Evolutionary conservation across 37 sponge, comb jelly and placozoan genomes (phyloP), one percentile per base, ranked within the genome.

Genomic region (Axinella damicornis): DNA sequence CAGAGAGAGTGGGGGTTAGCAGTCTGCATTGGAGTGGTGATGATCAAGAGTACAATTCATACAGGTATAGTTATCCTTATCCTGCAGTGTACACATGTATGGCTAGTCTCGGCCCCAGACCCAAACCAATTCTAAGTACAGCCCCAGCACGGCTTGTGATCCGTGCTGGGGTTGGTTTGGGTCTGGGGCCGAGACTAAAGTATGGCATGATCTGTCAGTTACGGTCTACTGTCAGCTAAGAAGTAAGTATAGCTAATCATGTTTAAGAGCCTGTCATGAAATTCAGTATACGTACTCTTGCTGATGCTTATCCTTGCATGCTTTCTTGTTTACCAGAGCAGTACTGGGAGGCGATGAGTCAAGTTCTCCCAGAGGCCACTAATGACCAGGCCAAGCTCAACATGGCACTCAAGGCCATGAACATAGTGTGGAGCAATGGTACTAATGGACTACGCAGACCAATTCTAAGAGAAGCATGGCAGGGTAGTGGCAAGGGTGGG

Each of bases 321-420:
- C n/a, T n/a, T n/a, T 21, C 24, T 38, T 64, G 21, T 73, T 46
- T 16, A 39, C 6, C 69, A 88, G 88, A 80, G 33, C 24, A 34
- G 52, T 75, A 55, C 69, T 88, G 88, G 88, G 59, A 81, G 27
- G 59, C 57, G 18, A 64, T 79, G 38, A 65, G 54, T 12, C 34
- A 73, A 16, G 32, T 68, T 17, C 18, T 31, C 18, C 56, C 15
- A 2, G 38, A 62, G 30, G 79, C 46, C 46, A 46, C 46, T 46
- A 46, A 71, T 63, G 90, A 90, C 84, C 90, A 90, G 66, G 80
- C 38, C 21, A 90, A 52, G 63, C 32, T 90, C 36, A 90, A 90
- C 74, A 65, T 36, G 36, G 85, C 69, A 24, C 71, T 90, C 30
- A 73, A 84, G 41, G 76, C 57, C 0, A 14, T 84, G 56, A 34